Percentiles rank a stretch among this genome's conserved stretches.
Evolutionary conservation across 2,888 invertebrate species (phyloP).

Genomic region (Campoletis raptor): DNA sequence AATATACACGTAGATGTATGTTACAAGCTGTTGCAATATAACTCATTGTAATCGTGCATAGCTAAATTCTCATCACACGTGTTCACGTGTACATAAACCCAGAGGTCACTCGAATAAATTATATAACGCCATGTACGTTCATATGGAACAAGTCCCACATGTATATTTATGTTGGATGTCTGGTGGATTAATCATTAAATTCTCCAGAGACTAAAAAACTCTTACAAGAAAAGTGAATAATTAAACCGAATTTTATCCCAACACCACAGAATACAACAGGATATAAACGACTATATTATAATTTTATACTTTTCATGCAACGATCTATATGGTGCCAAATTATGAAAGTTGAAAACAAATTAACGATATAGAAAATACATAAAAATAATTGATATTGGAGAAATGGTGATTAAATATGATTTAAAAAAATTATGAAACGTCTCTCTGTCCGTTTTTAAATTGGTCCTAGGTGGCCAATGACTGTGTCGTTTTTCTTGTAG

Average conservation of each 20-base stretch:
- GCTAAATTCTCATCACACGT: slow-evolving; percentile 16
- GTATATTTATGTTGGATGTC: slow-evolving; percentile 4
- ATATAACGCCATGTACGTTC: slow-evolving; percentile 3
- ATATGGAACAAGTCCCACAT: not conserved
- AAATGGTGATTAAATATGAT: not conserved
- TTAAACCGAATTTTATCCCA: not conserved
- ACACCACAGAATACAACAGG: not conserved
- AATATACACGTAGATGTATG: not conserved
- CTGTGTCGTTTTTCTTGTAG: slow-evolving; percentile 1
- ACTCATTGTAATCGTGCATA: slow-evolving; percentile 7
- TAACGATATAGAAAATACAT: not conserved
- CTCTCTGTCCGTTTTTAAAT: not conserved
- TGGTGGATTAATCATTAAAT: not conserved
- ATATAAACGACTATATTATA: not conserved
- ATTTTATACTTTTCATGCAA: not conserved
- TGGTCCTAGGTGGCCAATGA: not conserved
- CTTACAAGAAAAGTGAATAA: not conserved
- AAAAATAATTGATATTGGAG: not conserved
- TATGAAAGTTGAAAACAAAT: not conserved
- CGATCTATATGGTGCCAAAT: not conserved
- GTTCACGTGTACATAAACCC: slow-evolving; percentile 6
- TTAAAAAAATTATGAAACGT: not conserved
- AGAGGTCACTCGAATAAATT: slow-evolving; percentile 34
- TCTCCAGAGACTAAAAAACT: not conserved
- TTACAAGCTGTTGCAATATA: slow-evolving; percentile 2